phyloP scores from a whole-genome alignment of 2,888 invertebrate species.

The Hoplodrina blanda region DNA sequence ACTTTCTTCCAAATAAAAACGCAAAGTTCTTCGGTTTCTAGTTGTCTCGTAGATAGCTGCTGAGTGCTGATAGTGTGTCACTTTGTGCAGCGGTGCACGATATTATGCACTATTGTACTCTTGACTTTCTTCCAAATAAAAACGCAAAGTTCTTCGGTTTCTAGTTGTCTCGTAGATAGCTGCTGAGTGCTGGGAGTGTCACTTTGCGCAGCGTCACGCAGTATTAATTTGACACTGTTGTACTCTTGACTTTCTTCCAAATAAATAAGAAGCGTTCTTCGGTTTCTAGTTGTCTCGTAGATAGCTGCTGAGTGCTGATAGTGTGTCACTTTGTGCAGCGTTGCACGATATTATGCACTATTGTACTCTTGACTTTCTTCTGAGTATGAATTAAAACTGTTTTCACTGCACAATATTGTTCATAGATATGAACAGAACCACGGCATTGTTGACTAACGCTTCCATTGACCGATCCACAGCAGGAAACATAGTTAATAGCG shows the following conservation, averaged over 20 bases:
- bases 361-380: slow-evolving; percentile 17
- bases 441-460: neutral
- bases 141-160: neutral
- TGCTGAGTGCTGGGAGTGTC: neutral
- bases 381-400: neutral
- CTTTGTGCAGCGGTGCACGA: neutral
- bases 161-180: neutral
- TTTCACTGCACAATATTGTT: no score
- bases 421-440: neutral
- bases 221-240: neutral
- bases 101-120: neutral
- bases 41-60: neutral
- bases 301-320: no score
- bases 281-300: slow-evolving; percentile 1
- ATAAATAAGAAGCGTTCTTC: neutral
- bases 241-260: neutral
- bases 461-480: neutral
- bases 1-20: neutral
- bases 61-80: neutral
- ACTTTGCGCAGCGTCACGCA: neutral
- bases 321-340: neutral
- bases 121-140: slow-evolving; percentile 23
- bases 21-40: neutral
- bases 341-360: neutral
- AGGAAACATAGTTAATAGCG: neutral